These are phyloP conservation scores for Hippolais icterina DNA, from an alignment of 2,113 vertebrate genomes.

Conservation along the genomic window DNA sequence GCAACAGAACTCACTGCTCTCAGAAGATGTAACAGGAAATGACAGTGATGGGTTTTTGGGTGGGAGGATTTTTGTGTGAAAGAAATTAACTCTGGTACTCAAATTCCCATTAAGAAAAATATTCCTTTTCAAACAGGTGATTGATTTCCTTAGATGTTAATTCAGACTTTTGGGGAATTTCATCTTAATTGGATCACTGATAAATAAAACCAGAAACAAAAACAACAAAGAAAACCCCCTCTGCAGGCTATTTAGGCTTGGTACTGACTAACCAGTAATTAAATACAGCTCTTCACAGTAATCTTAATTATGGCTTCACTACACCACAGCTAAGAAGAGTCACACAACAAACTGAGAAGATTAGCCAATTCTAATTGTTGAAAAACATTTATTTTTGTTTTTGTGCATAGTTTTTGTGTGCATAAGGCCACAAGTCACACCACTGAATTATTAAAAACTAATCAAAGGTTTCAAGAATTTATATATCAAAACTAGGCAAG, in stretches of 20 bases:
- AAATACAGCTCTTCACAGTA: constrained; percentile 45
- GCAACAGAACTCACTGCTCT: constrained; percentile 8
- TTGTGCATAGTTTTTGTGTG: background rate
- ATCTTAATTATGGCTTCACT: constrained; percentile 40
- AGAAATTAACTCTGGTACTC: background rate
- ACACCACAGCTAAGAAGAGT: constrained; percentile 22
- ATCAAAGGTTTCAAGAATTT: background rate
- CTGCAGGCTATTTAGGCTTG: constrained; percentile 42
- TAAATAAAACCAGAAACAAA: constrained; percentile 42
- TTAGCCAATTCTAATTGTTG: constrained; percentile 40
- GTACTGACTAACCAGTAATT: constrained; percentile 55
- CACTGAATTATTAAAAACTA: background rate
- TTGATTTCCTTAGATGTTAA: background rate
- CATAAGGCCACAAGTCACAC: background rate
- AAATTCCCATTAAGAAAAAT: background rate
- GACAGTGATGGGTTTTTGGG: background rate
- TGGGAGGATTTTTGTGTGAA: background rate
- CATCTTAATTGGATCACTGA: background rate
- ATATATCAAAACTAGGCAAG: background rate
- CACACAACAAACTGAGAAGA: constrained; percentile 24
- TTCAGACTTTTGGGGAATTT: constrained; percentile 10
- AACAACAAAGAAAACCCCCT: background rate
- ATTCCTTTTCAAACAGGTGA: background rate
- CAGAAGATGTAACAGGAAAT: constrained; percentile 24
- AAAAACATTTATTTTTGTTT: constrained; percentile 32